Conservation (phyloP, 2,797 vertebrate species). For the Syngnathus rostellatus region DNA sequence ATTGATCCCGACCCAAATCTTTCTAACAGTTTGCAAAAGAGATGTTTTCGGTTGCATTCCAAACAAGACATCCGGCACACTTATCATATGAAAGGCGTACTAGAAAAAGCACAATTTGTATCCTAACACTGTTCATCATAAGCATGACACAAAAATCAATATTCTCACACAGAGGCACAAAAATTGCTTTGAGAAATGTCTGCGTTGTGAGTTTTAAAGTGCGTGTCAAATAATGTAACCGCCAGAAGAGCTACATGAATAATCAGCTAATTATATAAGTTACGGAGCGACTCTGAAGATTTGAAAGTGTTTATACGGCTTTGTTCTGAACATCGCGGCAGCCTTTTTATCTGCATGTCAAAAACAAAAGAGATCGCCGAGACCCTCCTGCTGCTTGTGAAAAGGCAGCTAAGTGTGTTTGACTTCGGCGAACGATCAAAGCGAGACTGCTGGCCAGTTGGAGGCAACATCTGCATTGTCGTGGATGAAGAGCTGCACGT, state of each 20-base stretch:
- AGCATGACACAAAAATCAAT: slow-evolving; percentile 1
- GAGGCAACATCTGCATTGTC: not conserved
- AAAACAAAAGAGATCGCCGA: not conserved
- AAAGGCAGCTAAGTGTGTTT: slow-evolving; percentile 39
- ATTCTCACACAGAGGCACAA: not conserved
- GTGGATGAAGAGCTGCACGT: not conserved
- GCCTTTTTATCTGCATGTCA: not conserved
- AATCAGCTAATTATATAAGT: not conserved
- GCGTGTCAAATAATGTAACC: not conserved
- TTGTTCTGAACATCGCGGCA: not conserved
- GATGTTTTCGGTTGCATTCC: not conserved
- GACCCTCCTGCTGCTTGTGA: slow-evolving; percentile 13
- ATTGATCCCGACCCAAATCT: not conserved
- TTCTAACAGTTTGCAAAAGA: not conserved
- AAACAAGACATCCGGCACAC: not conserved
- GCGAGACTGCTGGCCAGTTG: slow-evolving; percentile 39
- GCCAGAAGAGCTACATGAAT: not conserved
- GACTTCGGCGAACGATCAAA: slow-evolving; percentile 50
- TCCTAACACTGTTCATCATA: not conserved
- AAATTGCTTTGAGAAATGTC: slow-evolving; percentile 4
- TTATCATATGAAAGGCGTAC: not conserved
- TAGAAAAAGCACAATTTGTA: not conserved
- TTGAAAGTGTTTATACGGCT: not conserved
- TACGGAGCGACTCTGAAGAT: not conserved
- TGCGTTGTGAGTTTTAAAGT: not conserved